Percentiles rank a stretch among this genome's conserved stretches.
These are phyloP conservation scores for Podiceps cristatus DNA, from an alignment of 2,113 vertebrate species.

Conservation along the genomic window DNA sequence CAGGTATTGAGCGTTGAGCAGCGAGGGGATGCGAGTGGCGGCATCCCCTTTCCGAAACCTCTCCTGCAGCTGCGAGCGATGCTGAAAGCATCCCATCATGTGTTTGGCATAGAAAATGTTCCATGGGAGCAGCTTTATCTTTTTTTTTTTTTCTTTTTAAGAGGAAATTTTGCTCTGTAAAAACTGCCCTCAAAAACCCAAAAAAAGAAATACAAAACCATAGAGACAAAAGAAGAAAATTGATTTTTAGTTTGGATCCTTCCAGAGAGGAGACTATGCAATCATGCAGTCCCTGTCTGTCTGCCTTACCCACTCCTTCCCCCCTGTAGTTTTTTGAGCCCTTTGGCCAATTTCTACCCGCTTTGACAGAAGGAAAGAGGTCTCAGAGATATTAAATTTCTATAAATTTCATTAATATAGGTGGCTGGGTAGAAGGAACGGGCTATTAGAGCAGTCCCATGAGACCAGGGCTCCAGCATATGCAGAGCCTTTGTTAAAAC, in stretches of 20 bases:
- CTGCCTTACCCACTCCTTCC: slow-evolving; percentile 1
- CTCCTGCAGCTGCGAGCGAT: accelerated
- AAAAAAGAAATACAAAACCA: not conserved
- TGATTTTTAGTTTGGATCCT: slow-evolving; percentile 58
- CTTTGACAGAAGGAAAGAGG: slow-evolving; percentile 50
- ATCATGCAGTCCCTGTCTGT: not conserved
- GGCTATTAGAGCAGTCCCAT: slow-evolving; percentile 32
- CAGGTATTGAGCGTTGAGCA: accelerated
- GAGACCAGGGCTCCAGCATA: not conserved
- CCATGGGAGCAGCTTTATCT: no score
- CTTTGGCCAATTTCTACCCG: slow-evolving; percentile 62
- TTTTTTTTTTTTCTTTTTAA: not conserved
- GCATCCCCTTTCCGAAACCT: not conserved
- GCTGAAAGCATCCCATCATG: accelerated
- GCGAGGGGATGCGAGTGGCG: accelerated
- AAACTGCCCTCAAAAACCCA: not conserved
- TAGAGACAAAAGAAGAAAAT: not conserved
- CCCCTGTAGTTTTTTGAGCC: slow-evolving; percentile 10
- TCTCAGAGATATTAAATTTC: slow-evolving; percentile 67
- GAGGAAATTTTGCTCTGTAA: not conserved
- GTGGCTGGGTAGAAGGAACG: slow-evolving; percentile 32
- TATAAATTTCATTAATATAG: slow-evolving; percentile 69
- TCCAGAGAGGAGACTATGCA: slow-evolving; percentile 24
- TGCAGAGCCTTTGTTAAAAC: slow-evolving; percentile 35
- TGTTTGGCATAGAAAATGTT: accelerated